A percentile compares a stretch with the other conserved stretches of the same genome.
Evolutionary conservation across 1,140 invertebrate species (phyloP).

Genomic region (Ceratina australensis): DNA sequence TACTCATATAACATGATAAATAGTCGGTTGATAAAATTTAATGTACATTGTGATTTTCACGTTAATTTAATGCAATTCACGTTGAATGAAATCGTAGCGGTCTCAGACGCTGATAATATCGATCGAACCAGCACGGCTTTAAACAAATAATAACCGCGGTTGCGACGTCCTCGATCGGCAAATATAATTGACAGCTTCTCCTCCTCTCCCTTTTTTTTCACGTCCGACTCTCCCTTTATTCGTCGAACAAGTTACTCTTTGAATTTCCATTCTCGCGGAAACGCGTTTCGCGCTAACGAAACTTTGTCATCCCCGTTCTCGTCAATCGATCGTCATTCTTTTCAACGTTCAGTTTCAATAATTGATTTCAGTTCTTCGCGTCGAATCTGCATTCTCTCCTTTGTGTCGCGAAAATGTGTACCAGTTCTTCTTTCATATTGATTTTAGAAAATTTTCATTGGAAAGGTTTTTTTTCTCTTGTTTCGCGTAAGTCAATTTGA

Average conservation of each 20-base stretch:
- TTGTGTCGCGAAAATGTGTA: too few relatives aligned
- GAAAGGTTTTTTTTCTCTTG: not conserved
- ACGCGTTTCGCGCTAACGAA: constrained; percentile 9
- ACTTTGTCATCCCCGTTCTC: not conserved
- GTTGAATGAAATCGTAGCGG: not conserved
- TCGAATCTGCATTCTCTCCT: too few relatives aligned
- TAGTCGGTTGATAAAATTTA: too few relatives aligned
- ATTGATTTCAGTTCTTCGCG: too few relatives aligned
- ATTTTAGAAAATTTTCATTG: too few relatives aligned
- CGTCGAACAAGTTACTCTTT: constrained; percentile 8
- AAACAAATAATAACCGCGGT: constrained; percentile 39
- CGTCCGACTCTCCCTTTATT: not conserved
- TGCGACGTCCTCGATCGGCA: constrained; percentile 12
- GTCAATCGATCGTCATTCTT: too few relatives aligned
- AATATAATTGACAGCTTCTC: constrained; percentile 34
- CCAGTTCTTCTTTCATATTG: too few relatives aligned
- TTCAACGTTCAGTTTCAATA: too few relatives aligned
- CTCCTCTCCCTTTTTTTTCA: not conserved
- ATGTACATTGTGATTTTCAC: too few relatives aligned
- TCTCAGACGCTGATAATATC: constrained; percentile 37
- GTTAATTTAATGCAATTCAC: too few relatives aligned
- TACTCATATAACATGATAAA: too few relatives aligned
- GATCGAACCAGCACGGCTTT: constrained; percentile 18
- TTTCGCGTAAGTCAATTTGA: not conserved
- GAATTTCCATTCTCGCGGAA: constrained; percentile 14